Evolutionary conservation across 2,888 invertebrate species (phyloP).

Genomic region (Stenotaenia linearis): DNA sequence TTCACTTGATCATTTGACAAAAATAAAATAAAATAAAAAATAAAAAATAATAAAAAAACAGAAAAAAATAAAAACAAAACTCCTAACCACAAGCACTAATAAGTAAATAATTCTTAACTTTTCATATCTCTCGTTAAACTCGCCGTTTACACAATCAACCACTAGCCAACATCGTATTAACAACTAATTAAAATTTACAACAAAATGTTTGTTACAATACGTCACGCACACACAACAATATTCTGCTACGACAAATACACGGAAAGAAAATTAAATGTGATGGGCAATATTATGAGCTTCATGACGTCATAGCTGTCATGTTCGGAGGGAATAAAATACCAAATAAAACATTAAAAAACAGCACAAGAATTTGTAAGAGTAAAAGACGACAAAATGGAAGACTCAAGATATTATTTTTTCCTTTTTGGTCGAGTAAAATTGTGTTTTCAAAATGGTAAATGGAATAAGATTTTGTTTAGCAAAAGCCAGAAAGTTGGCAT

Average conservation of each 20-base stretch:
- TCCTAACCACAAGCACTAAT: background rate
- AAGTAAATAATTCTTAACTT: background rate
- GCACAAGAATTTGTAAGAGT: background rate
- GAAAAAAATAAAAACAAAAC: background rate
- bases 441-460: background rate
- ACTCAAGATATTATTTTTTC: background rate
- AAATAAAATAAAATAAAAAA: background rate
- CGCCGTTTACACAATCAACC: background rate
- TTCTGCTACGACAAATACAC: slow-evolving; percentile 5
- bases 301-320: background rate
- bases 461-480: background rate
- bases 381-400: background rate
- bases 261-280: background rate
- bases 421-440: background rate
- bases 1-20: background rate
- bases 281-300: background rate
- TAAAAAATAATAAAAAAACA: background rate
- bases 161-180: background rate
- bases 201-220: slow-evolving; percentile 5
- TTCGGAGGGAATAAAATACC: background rate
- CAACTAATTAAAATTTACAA: background rate
- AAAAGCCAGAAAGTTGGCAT: background rate
- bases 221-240: background rate
- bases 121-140: background rate
- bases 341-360: background rate